Conservation (phyloP, 2,888 invertebrate species). For the Phyto melanocephala region DNA sequence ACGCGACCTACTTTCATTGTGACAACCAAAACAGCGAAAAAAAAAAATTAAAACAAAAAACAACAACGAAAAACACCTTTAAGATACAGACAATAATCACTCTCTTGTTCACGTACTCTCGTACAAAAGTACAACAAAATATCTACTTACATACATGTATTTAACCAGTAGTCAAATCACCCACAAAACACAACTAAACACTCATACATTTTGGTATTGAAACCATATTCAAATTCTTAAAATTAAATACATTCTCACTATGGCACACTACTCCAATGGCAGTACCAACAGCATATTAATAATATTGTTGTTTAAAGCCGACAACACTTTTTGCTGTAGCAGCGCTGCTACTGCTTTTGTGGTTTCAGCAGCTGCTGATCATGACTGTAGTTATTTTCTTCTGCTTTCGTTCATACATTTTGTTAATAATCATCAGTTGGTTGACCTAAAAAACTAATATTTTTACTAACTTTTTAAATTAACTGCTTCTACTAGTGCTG, state of each 20-base stretch:
- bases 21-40: conserved; percentile 54
- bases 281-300: no score
- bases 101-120: conserved; percentile 25
- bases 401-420: neutral
- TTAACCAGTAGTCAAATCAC: conserved; percentile 48
- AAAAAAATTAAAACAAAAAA: conserved; percentile 5
- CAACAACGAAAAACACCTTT: neutral
- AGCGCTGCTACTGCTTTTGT: neutral
- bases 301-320: neutral
- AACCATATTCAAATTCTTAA: conserved; percentile 57
- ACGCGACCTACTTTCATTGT: conserved; percentile 64
- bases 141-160: neutral
- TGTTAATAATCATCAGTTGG: conserved; percentile 10
- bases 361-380: neutral
- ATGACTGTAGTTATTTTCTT: neutral
- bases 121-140: neutral
- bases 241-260: conserved; percentile 15
- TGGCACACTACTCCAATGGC: no score
- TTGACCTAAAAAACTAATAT: conserved; percentile 51
- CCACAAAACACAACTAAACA: conserved; percentile 37
- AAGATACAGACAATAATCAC: conserved; percentile 15
- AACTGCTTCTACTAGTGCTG: neutral
- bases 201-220: conserved; percentile 5
- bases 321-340: neutral
- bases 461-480: conserved; percentile 18